Evolutionary conservation across 2,113 vertebrate species (phyloP).

Genomic region (Mus musculus): DNA sequence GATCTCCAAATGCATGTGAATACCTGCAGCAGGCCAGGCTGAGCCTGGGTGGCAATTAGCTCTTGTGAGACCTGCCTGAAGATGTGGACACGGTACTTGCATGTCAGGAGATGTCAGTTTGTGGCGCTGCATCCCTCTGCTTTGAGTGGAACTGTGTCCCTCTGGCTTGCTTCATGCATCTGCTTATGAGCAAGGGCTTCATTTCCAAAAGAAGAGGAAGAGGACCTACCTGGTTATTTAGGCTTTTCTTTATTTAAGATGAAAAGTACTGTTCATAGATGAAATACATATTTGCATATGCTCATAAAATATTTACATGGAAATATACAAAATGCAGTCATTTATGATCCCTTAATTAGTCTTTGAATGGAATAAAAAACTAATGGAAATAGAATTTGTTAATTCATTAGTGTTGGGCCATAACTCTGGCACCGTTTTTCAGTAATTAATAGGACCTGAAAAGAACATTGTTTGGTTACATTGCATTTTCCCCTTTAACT

Average conservation of each 20-base stretch:
- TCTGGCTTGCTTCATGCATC: background rate
- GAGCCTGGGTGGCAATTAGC: background rate
- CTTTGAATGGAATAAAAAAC: conserved; percentile 77
- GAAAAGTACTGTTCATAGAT: conserved; percentile 70
- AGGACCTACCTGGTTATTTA: background rate
- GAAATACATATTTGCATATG: conserved; percentile 64
- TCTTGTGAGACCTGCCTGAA: background rate
- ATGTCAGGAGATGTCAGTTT: background rate
- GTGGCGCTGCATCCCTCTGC: background rate
- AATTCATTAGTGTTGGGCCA: conserved; percentile 72
- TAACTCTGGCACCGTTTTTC: conserved; percentile 73
- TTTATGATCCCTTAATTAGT: conserved; percentile 75
- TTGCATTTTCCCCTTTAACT: conserved; percentile 49
- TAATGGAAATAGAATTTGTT: conserved; percentile 80
- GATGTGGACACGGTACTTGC: background rate
- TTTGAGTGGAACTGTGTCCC: background rate
- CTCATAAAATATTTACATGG: conserved; percentile 70
- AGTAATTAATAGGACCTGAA: conserved; percentile 69
- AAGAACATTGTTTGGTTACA: conserved; percentile 63
- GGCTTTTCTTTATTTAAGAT: conserved; percentile 54
- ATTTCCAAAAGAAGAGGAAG: conserved; percentile 34
- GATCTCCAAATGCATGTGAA: background rate
- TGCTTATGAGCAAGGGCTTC: conserved; percentile 9
- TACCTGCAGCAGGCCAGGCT: background rate
- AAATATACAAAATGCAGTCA: conserved; percentile 72